A percentile compares a stretch with the other conserved stretches of the same genome.
Evolutionary conservation across 2,888 invertebrate species (phyloP).

Genomic region (Polia nebulosa): DNA sequence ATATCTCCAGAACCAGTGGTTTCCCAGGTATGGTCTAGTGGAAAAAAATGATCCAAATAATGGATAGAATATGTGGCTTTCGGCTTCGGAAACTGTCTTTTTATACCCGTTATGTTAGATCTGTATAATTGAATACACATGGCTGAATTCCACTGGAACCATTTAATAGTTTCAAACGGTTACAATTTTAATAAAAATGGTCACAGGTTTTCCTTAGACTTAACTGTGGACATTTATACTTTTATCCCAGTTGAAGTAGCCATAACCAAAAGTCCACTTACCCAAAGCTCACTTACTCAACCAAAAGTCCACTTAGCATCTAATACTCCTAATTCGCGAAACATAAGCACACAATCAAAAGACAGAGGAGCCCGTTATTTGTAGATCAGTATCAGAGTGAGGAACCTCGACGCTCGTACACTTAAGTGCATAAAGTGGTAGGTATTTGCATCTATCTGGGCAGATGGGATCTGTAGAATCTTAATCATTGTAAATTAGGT

Average conservation of each 20-base stretch:
- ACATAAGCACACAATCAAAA: conserved; percentile 10
- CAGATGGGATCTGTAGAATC: conserved; percentile 15
- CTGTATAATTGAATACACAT: too few species aligned
- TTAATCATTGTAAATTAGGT: conserved; percentile 32
- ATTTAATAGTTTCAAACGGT: too few species aligned
- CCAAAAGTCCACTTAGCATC: background rate
- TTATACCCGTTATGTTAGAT: too few species aligned
- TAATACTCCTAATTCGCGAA: conserved; percentile 1
- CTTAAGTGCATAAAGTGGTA: conserved; percentile 40
- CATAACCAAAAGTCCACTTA: too few species aligned
- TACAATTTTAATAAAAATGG: too few species aligned
- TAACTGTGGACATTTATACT: background rate
- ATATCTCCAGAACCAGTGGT: too few species aligned
- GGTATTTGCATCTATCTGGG: conserved; percentile 33
- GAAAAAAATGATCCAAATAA: too few species aligned
- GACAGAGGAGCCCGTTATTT: conserved; percentile 43
- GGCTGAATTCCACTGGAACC: too few species aligned
- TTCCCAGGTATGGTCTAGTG: too few species aligned
- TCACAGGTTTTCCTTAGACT: too few species aligned
- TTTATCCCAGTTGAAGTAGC: background rate
- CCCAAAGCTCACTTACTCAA: background rate
- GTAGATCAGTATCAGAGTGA: conserved; percentile 38
- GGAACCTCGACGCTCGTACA: conserved; percentile 16
- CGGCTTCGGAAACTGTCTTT: too few species aligned
- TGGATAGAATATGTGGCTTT: too few species aligned